These are phyloP conservation scores for Dendroctonus ponderosae DNA, from an alignment of 1,140 invertebrate genomes.

Conservation along the genomic window DNA sequence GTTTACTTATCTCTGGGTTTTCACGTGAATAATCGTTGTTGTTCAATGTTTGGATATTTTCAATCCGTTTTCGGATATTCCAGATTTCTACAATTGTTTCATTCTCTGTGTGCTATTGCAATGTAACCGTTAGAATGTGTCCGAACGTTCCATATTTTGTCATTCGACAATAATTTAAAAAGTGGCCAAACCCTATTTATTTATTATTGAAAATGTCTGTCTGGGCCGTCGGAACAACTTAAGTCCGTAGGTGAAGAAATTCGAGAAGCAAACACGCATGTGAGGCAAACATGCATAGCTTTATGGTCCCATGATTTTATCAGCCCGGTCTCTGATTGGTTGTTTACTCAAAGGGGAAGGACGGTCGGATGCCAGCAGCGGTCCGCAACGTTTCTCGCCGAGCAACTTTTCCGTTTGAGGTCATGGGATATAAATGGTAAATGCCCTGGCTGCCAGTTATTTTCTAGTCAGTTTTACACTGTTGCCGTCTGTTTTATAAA, in stretches of 20 bases:
- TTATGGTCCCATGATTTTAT: constrained; percentile 52
- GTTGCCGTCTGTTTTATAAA: constrained; percentile 8
- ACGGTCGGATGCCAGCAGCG: constrained; percentile 36
- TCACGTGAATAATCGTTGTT: too few relatives aligned
- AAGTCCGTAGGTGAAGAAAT: constrained; percentile 12
- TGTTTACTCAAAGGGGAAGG: constrained; percentile 49
- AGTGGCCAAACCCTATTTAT: too few relatives aligned
- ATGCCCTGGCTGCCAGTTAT: constrained; percentile 27
- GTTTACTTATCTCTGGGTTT: too few relatives aligned
- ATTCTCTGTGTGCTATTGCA: too few relatives aligned
- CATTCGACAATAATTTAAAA: too few relatives aligned
- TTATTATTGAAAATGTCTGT: too few relatives aligned
- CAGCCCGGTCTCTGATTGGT: constrained; percentile 50
- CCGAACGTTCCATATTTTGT: too few relatives aligned
- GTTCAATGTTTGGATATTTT: too few relatives aligned
- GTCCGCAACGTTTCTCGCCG: constrained; percentile 30
- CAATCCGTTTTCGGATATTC: too few relatives aligned
- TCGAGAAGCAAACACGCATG: constrained; percentile 42
- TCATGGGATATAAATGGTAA: constrained; percentile 44
- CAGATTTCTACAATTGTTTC: too few relatives aligned
- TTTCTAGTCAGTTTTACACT: constrained; percentile 11
- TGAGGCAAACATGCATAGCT: constrained; percentile 47
- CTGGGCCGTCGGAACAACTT: background rate
- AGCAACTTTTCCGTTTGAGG: constrained; percentile 36
- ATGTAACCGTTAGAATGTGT: too few relatives aligned